Evolutionary conservation across 2,888 invertebrate genomes (phyloP), one percentile per base, ranked within the genome.

Genomic region (Chrysomela aeneicollis): DNA sequence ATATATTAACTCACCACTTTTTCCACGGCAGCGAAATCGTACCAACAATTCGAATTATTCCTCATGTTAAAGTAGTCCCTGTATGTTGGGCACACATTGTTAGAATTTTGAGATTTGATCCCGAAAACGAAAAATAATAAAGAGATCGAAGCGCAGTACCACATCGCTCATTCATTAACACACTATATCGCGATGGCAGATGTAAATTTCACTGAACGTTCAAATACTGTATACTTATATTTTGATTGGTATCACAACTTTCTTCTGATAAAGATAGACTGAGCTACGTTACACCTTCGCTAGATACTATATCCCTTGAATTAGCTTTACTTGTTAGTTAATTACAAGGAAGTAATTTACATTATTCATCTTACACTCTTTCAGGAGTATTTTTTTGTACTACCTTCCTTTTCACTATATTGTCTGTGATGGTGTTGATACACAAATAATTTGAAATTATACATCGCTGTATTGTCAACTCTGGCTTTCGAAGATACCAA

Each of bases 51-150:
- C 17, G 75, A 65, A 69, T 80, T 82, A 46, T 72, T 74, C 51
- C 74, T 68, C 68, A 80, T 78, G 4, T 69, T 77, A 49, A 78
- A 73, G 71, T 82, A 82, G 71, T 81, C 81, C 35, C 75, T 69
- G 21, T 76, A 73, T 5, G 76, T 77, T 6, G 78, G 77, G 64
- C 82, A 82, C 54, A 81, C 81, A 74, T 82, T 82, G 64, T 80
- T 81, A 1, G 67, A 55, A 32, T 66, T 66, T 47, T 26, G 26
- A 19, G 30, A 22, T 9, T 26, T 15, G 2, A 15, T 6, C 1
- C n/a, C 42, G 15, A 42, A 42, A 42, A 42, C 12, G 4, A 42
- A 42, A 4, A 42, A 15, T 15, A 15, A 42, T 42, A 42, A 1
- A 15, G 2, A 15, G n/a, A 42, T 42, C 3, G 42, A 42, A 15